Base-by-base conservation (phyloP, 1,140 invertebrate species). In the Scaptomyza hsui region DNA sequence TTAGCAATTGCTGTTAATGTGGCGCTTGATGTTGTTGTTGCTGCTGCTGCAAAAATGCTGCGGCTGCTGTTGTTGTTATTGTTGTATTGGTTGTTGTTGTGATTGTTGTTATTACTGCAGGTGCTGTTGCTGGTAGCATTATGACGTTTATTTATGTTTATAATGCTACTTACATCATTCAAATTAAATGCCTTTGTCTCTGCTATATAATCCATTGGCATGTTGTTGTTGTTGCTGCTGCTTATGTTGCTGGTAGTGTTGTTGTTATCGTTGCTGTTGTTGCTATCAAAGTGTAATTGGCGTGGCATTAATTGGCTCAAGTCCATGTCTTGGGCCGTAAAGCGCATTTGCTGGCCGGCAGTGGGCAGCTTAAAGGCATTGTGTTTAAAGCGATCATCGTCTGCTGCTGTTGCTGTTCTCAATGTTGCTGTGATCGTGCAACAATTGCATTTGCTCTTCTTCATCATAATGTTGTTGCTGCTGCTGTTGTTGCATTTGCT, bases 91-190 rank as follows among this genome's bases (percentile, higher is more conserved):
- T 3, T 67, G 60, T 3, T 67, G 60, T 4, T 53, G 65, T 13
- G 59, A 72, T 4, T 62, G 65, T 29, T 61, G 41, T 7, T 71
- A 47, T 12, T 41, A 41, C 7, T 65, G 44, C 15, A 53, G 68
- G 5, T 73, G 72, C 39, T 82, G 49, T 12, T 85, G 81, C 74
- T 82, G 61, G 73, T 78, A 77, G 64, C 74, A 86, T 86, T 72
- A 16, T 88, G 76, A 47, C 78, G 67, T 86, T 86, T 82, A 82
- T 88, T 82, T 89, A 52, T 57, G 65, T 18, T 65, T 64, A 65
- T 81, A 74, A 61, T 71, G 75, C 82, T 88, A 89, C 82, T 88
- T 89, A 88, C 82, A 82, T 89, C 82, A 88, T 89, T 88, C 56
- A 88, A 73, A 82, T 81, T 88, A 65, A 88, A 89, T 78, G 78